phyloP scores from a whole-genome alignment of 2,113 vertebrate genomes.

The Castor canadensis region DNA sequence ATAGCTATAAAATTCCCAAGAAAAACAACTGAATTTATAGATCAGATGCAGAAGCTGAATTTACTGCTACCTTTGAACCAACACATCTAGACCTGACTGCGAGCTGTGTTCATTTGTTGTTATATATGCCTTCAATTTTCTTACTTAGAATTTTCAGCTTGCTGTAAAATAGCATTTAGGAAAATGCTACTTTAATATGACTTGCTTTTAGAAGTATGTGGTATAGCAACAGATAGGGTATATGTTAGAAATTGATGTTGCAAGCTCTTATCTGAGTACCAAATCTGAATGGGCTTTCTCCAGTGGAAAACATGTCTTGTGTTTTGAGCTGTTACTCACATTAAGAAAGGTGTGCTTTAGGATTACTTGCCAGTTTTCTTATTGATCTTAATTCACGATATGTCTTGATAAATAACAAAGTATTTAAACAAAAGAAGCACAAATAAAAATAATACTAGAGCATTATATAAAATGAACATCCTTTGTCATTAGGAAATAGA shows the following conservation, averaged over 20 bases:
- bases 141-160: conserved; percentile 18
- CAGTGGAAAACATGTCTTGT: background rate
- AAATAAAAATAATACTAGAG: background rate
- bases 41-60: background rate
- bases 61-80: background rate
- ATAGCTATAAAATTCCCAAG: background rate
- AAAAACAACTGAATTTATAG: conserved; percentile 25
- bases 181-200: background rate
- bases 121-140: conserved; percentile 24
- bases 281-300: conserved; percentile 1
- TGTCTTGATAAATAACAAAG: background rate
- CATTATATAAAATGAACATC: background rate
- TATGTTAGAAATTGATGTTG: background rate
- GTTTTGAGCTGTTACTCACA: background rate
- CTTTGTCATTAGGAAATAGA: conserved; percentile 11
- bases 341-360: background rate
- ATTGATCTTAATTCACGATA: background rate
- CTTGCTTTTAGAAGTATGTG: conserved; percentile 33
- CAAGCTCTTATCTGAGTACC: background rate
- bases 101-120: conserved; percentile 9
- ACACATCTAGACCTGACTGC: background rate
- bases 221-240: background rate
- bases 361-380: background rate
- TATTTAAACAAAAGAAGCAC: background rate
- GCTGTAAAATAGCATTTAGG: background rate